Base-by-base conservation (phyloP, 2,888 invertebrate genomes). In the Ashinkailepas kermadecensis region DNA sequence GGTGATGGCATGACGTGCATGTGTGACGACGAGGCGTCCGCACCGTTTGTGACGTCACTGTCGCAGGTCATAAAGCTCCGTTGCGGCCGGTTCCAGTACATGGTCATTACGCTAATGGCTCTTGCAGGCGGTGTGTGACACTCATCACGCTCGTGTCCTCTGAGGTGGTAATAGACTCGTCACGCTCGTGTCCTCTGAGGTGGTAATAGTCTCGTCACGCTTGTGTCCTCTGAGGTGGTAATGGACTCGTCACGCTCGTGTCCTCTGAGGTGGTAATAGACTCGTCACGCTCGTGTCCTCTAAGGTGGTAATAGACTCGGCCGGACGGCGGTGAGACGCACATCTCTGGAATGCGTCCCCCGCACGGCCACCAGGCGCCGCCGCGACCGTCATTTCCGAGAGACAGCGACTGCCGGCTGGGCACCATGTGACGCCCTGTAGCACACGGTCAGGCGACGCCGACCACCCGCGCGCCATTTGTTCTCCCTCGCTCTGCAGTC, bases 81-180 rank as follows among this genome's bases (percentile, higher is more conserved):
- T 25, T 39, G 70, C 39, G 39, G 25, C 70, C 15, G 12, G 18
- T 18, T 39, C 70, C 15, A 70, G 39, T 39, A 15, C 70, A 70
- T 70, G 39, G 70, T 23, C 25, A 70, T 70, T 74, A 74, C 56
- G 74, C 56, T 74, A 74, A 74, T 74, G 74, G 54, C 15, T 18
- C 56, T 23, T 65, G 74, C 54, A 39, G 54, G 56, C 21, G 74
- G 56, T 54, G 74, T 74, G 74, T 74, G 12, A 11, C 56, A 74
- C 21, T 56, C 23, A 21, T 56, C 56, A 56, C 56, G 74, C 18
- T 56, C 74, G 56, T 74, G 54, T 74, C 54, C 56, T 74, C 21
- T 54, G 18, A 10, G 74, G 8, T 21, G 74, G 54, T 39, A 70
- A 25, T 70, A 11, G 56, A 74, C 21, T 56, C 23, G 56, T 74